Evolutionary conservation across 1,140 invertebrate species (phyloP), one percentile per base, ranked within the genome.

Genomic region (Danaus melanippus): DNA sequence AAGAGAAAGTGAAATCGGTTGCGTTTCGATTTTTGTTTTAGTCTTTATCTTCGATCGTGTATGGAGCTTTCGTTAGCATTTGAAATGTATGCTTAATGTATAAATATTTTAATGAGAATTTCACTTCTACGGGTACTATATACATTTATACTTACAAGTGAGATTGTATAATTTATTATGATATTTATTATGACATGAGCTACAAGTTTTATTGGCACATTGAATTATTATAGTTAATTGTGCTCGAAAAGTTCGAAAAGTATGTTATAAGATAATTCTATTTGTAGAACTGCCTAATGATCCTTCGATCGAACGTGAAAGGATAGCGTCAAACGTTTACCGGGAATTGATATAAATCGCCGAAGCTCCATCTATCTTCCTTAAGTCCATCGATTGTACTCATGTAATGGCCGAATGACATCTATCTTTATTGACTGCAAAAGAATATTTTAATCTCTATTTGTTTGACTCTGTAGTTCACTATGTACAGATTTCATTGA

Each of bases 341-440:
- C 49, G 57, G 43, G 70, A 80, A 83, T 80, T 83, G 79, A 83
- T 79, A 83, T 79, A 83, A 83, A 83, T 83, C 73, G 73, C 66
- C 50, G 46, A 21, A 56, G 56, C 49, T 56, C 66, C 64, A 83
- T 83, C 68, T 65, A 78, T 83, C 79, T 81, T 83, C 59, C 70
- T 83, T 83, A 79, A 64, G 21, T 60, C 59, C 58, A 66, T 68
- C 69, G 69, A 71, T 58, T 62, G 63, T 61, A 61, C 64, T 47
- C 60, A 57, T 51, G 64, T 71, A 72, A 75, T 69, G 67, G 66
- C 56, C 66, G 58, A 69, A 58, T 74, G 68, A 74, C 70, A 74
- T 74, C 62, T 63, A 69, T 76, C 74, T 74, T 65, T 73, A 72
- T 72, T 53, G 15, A 47, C 21, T 32, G 21, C 21, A 32, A 32